Evolutionary conservation across 2,888 invertebrate genomes (phyloP).

Genomic region (Abscondita cerata): DNA sequence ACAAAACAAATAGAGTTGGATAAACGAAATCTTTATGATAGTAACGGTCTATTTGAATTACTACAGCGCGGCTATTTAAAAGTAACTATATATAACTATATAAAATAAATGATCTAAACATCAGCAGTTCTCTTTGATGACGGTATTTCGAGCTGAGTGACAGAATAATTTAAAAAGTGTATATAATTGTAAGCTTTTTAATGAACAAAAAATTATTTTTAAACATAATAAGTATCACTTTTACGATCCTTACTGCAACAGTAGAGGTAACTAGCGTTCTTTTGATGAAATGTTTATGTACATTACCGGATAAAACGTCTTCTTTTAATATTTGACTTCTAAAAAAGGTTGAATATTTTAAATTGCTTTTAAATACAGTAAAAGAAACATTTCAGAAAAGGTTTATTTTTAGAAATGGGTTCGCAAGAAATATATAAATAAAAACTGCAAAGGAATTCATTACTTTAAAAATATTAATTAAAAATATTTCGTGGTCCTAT

Average conservation of each 20-base stretch:
- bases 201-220: slow-evolving; percentile 6
- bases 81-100: slow-evolving; percentile 5
- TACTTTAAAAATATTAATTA: too few relatives aligned
- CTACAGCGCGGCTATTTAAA: slow-evolving; percentile 1
- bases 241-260: neutral
- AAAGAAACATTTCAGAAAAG: too few relatives aligned
- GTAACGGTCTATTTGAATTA: neutral
- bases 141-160: slow-evolving; percentile 7
- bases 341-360: too few relatives aligned
- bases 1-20: neutral
- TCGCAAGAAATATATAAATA: too few relatives aligned
- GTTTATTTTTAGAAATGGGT: too few relatives aligned
- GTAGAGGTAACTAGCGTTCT: too few relatives aligned
- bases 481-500: too few relatives aligned
- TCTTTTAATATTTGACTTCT: too few relatives aligned
- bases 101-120: slow-evolving; percentile 7
- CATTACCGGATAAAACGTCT: too few relatives aligned
- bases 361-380: too few relatives aligned
- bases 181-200: slow-evolving; percentile 1
- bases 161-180: slow-evolving; percentile 4
- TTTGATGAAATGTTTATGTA: too few relatives aligned
- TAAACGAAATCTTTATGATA: neutral
- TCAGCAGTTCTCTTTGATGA: slow-evolving; percentile 10
- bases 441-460: too few relatives aligned
- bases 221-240: slow-evolving; percentile 5